Percentiles rank a stretch among this genome's conserved stretches.
Evolutionary conservation across 2,113 vertebrate species (phyloP).

Genomic region (Pelusios castaneus): DNA sequence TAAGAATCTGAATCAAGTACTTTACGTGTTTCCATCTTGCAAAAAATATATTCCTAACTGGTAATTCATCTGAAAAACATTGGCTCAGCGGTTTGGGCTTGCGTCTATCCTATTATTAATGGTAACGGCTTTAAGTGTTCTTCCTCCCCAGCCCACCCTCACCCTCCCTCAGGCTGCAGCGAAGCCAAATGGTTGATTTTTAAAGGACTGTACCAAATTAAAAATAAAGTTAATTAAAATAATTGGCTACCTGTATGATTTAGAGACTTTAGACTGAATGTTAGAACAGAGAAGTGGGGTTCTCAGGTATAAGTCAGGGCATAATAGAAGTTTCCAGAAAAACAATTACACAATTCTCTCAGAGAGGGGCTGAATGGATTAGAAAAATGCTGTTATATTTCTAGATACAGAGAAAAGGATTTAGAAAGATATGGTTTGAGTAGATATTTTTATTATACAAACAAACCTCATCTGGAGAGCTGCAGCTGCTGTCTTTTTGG

Average conservation of each 20-base stretch:
- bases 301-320: neutral
- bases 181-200: conserved; percentile 5
- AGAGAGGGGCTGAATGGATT: neutral
- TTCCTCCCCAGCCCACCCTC: neutral
- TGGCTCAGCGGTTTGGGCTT: neutral
- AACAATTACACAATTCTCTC: neutral
- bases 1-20: neutral
- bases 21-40: neutral
- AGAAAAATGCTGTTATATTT: neutral
- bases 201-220: neutral
- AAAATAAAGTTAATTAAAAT: neutral
- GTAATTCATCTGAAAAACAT: neutral
- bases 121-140: neutral
- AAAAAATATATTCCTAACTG: neutral
- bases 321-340: neutral
- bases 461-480: neutral
- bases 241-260: neutral
- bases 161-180: neutral
- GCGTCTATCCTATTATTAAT: neutral
- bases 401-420: too few relatives aligned
- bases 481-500: neutral
- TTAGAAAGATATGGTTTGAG: neutral
- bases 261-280: neutral
- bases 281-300: too few relatives aligned
- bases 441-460: neutral